Conservation (phyloP, 2,797 vertebrate genomes). For the Melanotaenia trifasciata region DNA sequence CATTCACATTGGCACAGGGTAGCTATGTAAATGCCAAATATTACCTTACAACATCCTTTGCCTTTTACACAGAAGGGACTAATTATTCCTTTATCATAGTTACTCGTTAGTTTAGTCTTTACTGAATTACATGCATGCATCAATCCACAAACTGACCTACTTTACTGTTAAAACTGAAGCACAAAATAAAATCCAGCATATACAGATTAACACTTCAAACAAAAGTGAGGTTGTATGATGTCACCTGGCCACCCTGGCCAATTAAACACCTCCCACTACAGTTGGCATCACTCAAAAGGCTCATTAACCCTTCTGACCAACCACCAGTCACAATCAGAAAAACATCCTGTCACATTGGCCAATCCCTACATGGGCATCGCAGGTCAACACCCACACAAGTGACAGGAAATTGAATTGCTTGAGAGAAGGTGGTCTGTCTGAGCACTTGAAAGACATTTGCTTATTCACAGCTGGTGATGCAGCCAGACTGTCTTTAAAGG, state of each 20-base stretch:
- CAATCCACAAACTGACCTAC: constrained; percentile 53
- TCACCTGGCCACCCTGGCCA: constrained; percentile 79
- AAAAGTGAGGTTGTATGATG: constrained; percentile 78
- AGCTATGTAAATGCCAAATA: constrained; percentile 19
- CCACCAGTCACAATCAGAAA: constrained; percentile 78
- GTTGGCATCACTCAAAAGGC: constrained; percentile 84
- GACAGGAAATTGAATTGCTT: constrained; percentile 84
- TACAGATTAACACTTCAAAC: constrained; percentile 70
- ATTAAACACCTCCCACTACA: constrained; percentile 89
- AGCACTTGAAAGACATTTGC: constrained; percentile 85
- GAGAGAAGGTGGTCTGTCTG: constrained; percentile 77
- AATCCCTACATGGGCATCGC: constrained; percentile 75
- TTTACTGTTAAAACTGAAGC: constrained; percentile 59
- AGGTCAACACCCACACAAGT: constrained; percentile 86
- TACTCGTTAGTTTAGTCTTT: constrained; percentile 6
- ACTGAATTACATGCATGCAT: constrained; percentile 2
- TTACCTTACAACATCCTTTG: constrained; percentile 8
- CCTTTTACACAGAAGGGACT: constrained; percentile 10
- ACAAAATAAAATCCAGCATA: constrained; percentile 74
- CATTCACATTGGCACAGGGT: constrained; percentile 30
- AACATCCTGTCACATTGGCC: constrained; percentile 75
- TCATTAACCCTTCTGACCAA: constrained; percentile 89
- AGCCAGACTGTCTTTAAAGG: constrained; percentile 67
- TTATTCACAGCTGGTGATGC: constrained; percentile 78
- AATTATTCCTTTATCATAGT: constrained; percentile 10